These are phyloP conservation scores for Monopterus albus DNA, from an alignment of 2,113 vertebrate species.

Conservation along the genomic window DNA sequence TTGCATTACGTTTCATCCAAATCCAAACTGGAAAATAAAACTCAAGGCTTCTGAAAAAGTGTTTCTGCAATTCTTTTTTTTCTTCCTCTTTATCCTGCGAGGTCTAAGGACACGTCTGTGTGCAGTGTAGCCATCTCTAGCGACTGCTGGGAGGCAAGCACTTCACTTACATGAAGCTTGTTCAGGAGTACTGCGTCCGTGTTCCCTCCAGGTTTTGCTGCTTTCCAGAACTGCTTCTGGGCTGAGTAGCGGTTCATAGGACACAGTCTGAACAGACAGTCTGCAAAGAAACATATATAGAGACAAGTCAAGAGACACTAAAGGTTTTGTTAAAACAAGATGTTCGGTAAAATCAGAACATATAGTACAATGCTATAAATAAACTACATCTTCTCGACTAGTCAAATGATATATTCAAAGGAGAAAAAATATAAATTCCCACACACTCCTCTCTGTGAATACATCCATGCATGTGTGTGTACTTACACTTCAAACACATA, in stretches of 20 bases:
- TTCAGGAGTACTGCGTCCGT: conserved; percentile 95
- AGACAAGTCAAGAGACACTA: conserved; percentile 28
- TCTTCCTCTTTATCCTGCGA: not conserved
- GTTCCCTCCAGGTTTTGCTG: conserved; percentile 95
- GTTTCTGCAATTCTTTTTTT: not conserved
- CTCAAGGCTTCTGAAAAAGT: not conserved
- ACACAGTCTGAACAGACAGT: conserved; percentile 97
- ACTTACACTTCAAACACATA: conserved; percentile 42
- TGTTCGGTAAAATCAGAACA: too few relatives aligned
- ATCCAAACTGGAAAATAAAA: not conserved
- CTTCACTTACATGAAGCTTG: conserved; percentile 92
- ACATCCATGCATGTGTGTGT: not conserved
- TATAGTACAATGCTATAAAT: too few relatives aligned
- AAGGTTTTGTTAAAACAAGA: too few relatives aligned
- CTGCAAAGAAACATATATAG: conserved; percentile 69
- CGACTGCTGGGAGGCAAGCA: conserved; percentile 4
- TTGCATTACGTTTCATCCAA: not conserved
- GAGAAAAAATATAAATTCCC: not conserved
- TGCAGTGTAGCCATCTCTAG: not conserved
- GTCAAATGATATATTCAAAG: too few relatives aligned
- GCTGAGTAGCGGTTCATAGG: conserved; percentile 99
- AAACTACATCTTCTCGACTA: too few relatives aligned
- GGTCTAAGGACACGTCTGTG: conserved; percentile 7
- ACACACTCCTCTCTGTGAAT: not conserved
- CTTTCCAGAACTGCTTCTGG: conserved; percentile 99